A percentile compares a stretch with the other conserved stretches of the same genome.
Conservation (phyloP, 2,113 vertebrate species). For the Eupsittula cactorum region DNA sequence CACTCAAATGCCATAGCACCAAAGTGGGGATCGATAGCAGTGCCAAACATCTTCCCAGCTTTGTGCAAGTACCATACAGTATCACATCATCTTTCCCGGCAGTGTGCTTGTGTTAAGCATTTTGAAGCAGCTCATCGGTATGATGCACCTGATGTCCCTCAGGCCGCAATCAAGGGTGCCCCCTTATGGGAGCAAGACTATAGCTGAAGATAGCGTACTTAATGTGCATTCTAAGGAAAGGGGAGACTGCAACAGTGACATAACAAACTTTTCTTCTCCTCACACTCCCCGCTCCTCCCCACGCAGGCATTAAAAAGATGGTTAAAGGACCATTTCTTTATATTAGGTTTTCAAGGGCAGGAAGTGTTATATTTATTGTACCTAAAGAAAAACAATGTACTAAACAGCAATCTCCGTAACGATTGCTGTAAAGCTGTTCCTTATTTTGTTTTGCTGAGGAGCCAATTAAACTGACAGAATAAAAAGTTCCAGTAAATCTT, state of each 20-base stretch:
- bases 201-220: fast-evolving
- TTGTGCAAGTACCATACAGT: fast-evolving
- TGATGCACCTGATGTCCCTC: neutral
- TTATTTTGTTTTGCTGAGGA: neutral
- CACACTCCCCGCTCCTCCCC: fast-evolving
- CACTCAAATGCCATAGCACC: neutral
- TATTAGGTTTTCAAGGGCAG: neutral
- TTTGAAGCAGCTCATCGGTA: fast-evolving
- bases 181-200: neutral
- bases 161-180: neutral
- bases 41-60: neutral
- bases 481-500: neutral
- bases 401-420: neutral
- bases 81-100: fast-evolving
- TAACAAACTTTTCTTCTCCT: neutral
- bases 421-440: neutral
- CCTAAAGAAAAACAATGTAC: neutral
- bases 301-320: neutral
- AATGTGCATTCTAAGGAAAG: neutral
- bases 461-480: neutral
- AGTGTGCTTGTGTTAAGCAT: fast-evolving
- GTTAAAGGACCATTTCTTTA: neutral
- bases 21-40: fast-evolving
- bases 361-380: neutral
- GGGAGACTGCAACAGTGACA: neutral